Conservation (phyloP, 2,113 vertebrate species). For the Rhinolophus ferrumequinum region DNA sequence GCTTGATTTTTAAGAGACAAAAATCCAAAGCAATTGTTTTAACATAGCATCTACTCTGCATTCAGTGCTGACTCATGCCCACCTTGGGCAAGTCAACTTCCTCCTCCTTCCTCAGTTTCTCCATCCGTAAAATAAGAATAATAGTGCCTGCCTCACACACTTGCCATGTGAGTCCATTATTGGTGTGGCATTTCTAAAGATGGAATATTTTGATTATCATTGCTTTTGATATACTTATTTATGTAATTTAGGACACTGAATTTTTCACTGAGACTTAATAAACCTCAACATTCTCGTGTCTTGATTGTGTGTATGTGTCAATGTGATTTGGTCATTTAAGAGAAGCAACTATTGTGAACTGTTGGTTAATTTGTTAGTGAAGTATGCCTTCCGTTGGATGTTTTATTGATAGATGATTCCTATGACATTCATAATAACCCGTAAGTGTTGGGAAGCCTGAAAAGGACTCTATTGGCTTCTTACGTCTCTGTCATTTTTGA, state of each 20-base stretch:
- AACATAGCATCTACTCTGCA: background rate
- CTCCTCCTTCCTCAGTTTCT: conserved; percentile 43
- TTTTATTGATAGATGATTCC: background rate
- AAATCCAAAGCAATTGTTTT: background rate
- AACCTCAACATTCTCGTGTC: background rate
- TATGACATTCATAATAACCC: background rate
- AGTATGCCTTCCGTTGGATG: background rate
- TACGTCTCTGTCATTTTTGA: background rate
- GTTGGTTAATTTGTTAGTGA: background rate
- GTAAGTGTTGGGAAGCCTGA: background rate
- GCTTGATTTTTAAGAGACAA: conserved; percentile 11
- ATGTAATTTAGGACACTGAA: background rate
- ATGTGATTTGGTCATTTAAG: background rate
- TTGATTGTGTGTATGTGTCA: background rate
- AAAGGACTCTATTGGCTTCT: background rate
- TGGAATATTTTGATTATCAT: background rate
- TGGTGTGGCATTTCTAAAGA: background rate
- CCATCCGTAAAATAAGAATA: background rate
- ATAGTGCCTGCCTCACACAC: background rate
- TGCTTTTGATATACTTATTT: background rate
- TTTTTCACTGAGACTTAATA: background rate
- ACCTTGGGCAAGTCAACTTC: background rate
- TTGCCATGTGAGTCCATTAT: background rate
- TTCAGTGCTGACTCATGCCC: background rate
- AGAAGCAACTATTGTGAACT: background rate